Conservation (phyloP, 1,140 invertebrate species). For the Bombyx mandarina region DNA sequence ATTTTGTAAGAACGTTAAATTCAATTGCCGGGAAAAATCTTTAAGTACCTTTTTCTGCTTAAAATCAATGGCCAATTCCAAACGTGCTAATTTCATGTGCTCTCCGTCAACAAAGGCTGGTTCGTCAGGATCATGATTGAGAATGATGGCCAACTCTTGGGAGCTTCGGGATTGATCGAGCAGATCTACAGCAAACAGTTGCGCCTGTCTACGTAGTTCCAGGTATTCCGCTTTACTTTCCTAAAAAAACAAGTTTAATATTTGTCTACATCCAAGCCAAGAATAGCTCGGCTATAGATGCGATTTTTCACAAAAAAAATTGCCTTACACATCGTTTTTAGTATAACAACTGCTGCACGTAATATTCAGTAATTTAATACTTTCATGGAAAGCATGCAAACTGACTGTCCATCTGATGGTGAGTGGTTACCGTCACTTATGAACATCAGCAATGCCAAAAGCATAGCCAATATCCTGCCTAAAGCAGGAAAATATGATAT, state of each 20-base stretch:
- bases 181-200: constrained; percentile 92
- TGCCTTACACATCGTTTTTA: too few relatives aligned
- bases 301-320: too few relatives aligned
- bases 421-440: too few relatives aligned
- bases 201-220: constrained; percentile 86
- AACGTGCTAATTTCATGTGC: constrained; percentile 82
- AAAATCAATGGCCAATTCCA: constrained; percentile 91
- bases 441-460: too few relatives aligned
- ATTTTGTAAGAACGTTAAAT: not conserved
- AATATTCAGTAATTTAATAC: too few relatives aligned
- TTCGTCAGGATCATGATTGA: constrained; percentile 86
- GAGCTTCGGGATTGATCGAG: constrained; percentile 91
- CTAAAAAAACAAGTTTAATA: constrained; percentile 26
- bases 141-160: constrained; percentile 90
- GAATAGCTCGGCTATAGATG: too few relatives aligned
- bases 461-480: too few relatives aligned
- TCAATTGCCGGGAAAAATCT: not conserved
- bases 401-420: too few relatives aligned
- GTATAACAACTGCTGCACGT: too few relatives aligned
- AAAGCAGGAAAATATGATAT: too few relatives aligned
- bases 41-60: constrained; percentile 90
- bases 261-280: not conserved
- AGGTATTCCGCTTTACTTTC: constrained; percentile 86
- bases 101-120: constrained; percentile 78
- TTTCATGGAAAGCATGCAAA: too few relatives aligned